Conservation (phyloP, 2,797 vertebrate genomes). For the Chelonia mydas region DNA sequence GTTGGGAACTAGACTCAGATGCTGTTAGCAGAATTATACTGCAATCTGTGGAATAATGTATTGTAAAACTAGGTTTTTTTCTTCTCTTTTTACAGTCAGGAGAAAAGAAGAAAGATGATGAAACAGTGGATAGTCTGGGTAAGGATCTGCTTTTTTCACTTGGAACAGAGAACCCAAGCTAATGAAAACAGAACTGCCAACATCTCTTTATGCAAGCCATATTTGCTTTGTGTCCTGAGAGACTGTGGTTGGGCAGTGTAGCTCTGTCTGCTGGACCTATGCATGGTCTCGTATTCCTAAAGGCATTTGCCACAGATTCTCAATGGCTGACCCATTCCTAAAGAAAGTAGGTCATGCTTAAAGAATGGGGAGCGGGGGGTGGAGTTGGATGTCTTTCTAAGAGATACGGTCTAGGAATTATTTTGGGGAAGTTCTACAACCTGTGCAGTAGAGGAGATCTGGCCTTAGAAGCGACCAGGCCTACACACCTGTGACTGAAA, state of each 20-base stretch:
- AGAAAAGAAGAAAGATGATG: slow-evolving; percentile 99
- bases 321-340: background rate
- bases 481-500: background rate
- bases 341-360: background rate
- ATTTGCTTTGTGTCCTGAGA: background rate
- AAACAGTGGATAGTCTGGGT: slow-evolving; percentile 98
- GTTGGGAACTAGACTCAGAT: background rate
- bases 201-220: background rate
- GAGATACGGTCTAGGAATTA: background rate
- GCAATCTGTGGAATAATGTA: background rate
- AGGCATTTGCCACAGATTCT: background rate
- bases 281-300: background rate
- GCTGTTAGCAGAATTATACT: background rate
- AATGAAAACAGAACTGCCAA: background rate
- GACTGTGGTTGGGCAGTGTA: background rate
- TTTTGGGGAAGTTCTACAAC: background rate
- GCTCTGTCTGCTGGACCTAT: background rate
- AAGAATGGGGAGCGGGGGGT: background rate
- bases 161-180: background rate
- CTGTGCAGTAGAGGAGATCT: background rate
- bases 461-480: background rate
- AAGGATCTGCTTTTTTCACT: slow-evolving; percentile 67
- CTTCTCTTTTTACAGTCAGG: slow-evolving; percentile 87
- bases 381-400: background rate
- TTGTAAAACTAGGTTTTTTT: background rate